Evolutionary conservation across 2,797 vertebrate species (phyloP).

Genomic region (Sparidentex hasta): DNA sequence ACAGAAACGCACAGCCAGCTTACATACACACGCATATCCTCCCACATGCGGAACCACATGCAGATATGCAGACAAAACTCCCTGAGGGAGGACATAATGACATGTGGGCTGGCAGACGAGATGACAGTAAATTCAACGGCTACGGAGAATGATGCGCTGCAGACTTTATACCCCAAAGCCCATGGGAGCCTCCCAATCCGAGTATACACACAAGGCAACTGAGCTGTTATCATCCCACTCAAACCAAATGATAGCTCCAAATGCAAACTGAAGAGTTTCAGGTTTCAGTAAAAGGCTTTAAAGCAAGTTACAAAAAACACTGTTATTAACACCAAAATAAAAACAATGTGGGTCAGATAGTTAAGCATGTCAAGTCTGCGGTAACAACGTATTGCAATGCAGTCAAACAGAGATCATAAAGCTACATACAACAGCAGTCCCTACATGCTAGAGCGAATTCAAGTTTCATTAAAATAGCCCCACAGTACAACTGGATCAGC

Average conservation of each 20-base stretch:
- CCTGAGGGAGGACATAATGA: conserved; percentile 56
- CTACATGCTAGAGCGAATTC: conserved; percentile 34
- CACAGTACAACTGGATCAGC: conserved; percentile 41
- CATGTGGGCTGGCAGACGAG: conserved; percentile 51
- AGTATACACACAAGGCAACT: conserved; percentile 51
- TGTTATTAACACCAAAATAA: conserved; percentile 15
- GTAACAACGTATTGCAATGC: conserved; percentile 47
- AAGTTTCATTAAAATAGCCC: conserved; percentile 50
- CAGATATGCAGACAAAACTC: conserved; percentile 57
- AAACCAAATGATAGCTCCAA: conserved; percentile 40
- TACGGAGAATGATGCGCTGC: conserved; percentile 57
- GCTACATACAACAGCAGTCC: conserved; percentile 36
- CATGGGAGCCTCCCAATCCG: conserved; percentile 53
- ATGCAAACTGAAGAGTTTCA: conserved; percentile 38
- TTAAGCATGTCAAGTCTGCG: conserved; percentile 34
- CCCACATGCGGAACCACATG: conserved; percentile 52
- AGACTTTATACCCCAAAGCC: conserved; percentile 61
- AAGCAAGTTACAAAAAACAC: conserved; percentile 38
- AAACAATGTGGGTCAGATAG: conserved; percentile 19
- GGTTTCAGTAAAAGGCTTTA: conserved; percentile 21
- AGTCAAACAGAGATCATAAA: conserved; percentile 35
- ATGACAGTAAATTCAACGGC: conserved; percentile 61
- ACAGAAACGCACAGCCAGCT: conserved; percentile 42
- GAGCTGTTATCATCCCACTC: conserved; percentile 40
- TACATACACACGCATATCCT: conserved; percentile 55